Conservation (phyloP, 2,888 invertebrate species). For the Yponomeuta cagnagella region DNA sequence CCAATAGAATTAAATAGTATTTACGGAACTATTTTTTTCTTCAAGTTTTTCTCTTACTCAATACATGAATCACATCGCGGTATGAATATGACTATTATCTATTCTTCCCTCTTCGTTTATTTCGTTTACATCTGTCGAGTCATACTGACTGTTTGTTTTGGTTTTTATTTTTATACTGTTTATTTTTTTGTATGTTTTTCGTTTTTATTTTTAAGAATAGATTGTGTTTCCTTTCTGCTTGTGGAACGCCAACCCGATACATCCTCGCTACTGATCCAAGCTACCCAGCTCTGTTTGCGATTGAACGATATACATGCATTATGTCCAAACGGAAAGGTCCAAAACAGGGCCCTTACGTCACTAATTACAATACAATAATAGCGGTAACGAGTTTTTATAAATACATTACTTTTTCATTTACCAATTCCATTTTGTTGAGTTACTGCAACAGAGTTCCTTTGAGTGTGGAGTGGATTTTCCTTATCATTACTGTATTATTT, state of each 20-base stretch:
- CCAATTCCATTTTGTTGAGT: slow-evolving; percentile 40
- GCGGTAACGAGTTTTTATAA: slow-evolving; percentile 56
- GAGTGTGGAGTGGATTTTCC: slow-evolving; percentile 74
- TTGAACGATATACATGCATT: background rate
- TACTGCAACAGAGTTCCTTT: slow-evolving; percentile 58
- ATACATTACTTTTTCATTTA: slow-evolving; percentile 38
- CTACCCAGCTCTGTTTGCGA: slow-evolving; percentile 37
- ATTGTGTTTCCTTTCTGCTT: slow-evolving; percentile 65
- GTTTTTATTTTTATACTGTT: slow-evolving; percentile 36
- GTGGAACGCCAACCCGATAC: slow-evolving; percentile 68
- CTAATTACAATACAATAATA: slow-evolving; percentile 20
- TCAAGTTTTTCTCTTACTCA: slow-evolving; percentile 36
- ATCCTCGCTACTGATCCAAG: slow-evolving; percentile 65
- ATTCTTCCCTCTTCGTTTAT: slow-evolving; percentile 48
- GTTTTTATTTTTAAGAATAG: slow-evolving; percentile 55
- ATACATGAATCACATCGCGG: slow-evolving; percentile 61
- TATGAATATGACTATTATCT: slow-evolving; percentile 65
- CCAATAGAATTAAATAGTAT: slow-evolving; percentile 29
- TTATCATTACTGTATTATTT: slow-evolving; percentile 28
- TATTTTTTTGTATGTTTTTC: slow-evolving; percentile 33
- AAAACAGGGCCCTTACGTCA: background rate
- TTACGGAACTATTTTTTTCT: slow-evolving; percentile 18
- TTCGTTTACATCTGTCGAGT: slow-evolving; percentile 49
- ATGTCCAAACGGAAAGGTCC: background rate
- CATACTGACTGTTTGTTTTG: slow-evolving; percentile 75